Base-by-base conservation (phyloP, 2,113 vertebrate species). In the Antidorcas marsupialis region DNA sequence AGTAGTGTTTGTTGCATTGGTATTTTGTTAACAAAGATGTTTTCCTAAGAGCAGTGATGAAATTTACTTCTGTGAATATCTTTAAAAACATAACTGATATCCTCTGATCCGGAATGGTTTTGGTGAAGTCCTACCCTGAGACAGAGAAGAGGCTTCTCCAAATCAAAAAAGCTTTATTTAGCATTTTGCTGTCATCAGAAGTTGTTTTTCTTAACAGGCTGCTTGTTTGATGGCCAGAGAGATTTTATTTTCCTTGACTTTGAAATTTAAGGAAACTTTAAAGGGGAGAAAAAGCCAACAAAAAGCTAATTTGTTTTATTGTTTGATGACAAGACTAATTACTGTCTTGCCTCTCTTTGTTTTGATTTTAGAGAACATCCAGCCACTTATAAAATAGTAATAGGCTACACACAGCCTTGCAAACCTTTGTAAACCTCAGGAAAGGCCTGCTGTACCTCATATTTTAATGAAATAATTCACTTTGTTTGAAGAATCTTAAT, bases 321-420 rank as follows among this genome's bases (percentile, higher is more conserved):
- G 52, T 27, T 62, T 92, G 59, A 95, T 90, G 85, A 76, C 47
- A 57, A 50, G 30, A 82, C 64, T 45, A 93, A 62, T 95, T 93
- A 90, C 30, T 92, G 85, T 89, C 45, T 71, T 89, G 36, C 74
- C 27, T 88, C 39, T 30, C 30, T 84, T 85, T 86, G 23, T 81
- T 94, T 89, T 94, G n/a, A 92, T 62, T 91, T 94, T 47, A 94
- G 64, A 85, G 74, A 74, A n/a, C 39, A 74, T 82, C 30, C 53
- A 76, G 43, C 79, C 47, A 12, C 79, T 86, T 92, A 59, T 52
- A 87, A 90, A 87, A 92, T 82, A 16, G 30, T 89, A 59, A n/a
- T 11, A 87, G 86, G 85, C 33, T 55, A 71, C 12, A 62, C 59
- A 53, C 36, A 28, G 47, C 19, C 57, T 71, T 52, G 25, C 11